Base-by-base conservation (phyloP, 92 coral and sea anemone genomes). In the Nematostella vectensis region DNA sequence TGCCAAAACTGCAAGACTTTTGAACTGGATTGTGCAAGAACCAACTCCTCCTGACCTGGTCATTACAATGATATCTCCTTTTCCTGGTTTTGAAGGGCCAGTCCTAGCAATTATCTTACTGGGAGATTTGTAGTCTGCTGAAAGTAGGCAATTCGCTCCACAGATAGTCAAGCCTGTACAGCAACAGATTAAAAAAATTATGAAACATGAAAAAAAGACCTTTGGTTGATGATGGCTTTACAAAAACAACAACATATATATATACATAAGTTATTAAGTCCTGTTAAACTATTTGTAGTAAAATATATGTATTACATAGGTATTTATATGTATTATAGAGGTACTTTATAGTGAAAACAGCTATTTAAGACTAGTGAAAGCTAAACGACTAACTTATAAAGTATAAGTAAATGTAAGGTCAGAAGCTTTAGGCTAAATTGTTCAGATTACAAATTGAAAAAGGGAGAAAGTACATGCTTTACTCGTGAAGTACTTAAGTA, bases 21-120 rank as follows among this genome's bases (percentile, higher is more conserved):
- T 87, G 60, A 91, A 91, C 80, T 91, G 88, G 51, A 91, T 93
- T 33, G 96, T 91, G 43, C 96, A 91, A 27, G 82, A 65, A 0
- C 98, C 98, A 0, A 51, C 72, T 18, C 98, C 96, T 42, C 98
- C 98, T 45, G 93, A 70, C 65, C 79, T 83, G 1, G 98, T 91
- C 36, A 78, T 78, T 38, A 91, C 81, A 24, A 86, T 91, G 25
- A 91, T 96, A 39, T 91, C 96, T 56, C 98, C 98, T 47, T 91
- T 91, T 8, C 98, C 94, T 42, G 83, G 82, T 31, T 25, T 61
- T 22, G 88, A 74, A 40, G 81, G 78, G 1, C 96, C 94, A 12
- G 96, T 91, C 42, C 98, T 63, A 50, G 98, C 94, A 27, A 91
- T 65, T 27, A 91, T 84, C 64, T 91, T 91, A 62, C 96, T 82